Evolutionary conservation across 2,888 invertebrate species (phyloP).

Genomic region (Danaus chrysippus): DNA sequence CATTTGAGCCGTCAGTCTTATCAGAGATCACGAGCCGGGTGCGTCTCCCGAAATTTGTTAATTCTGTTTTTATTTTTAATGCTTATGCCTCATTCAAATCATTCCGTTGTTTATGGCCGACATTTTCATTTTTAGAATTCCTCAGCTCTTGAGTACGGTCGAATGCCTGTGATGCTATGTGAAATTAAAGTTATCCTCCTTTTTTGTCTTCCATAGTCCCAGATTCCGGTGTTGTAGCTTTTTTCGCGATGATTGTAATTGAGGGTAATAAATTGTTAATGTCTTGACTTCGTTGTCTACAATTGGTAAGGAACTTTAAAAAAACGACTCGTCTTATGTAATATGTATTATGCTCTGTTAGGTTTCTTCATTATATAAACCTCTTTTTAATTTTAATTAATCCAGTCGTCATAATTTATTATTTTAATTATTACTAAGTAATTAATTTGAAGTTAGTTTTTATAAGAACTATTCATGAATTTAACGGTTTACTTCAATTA

Average conservation of each 20-base stretch:
- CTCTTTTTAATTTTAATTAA: no score
- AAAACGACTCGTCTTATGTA: no score
- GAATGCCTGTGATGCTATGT: conserved; percentile 68
- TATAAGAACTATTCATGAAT: no score
- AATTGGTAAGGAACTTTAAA: conserved; percentile 25
- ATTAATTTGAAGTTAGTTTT: no score
- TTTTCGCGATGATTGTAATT: conserved; percentile 74
- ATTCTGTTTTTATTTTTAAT: conserved; percentile 62
- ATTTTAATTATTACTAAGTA: no score
- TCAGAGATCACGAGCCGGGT: conserved; percentile 55
- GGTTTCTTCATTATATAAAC: no score
- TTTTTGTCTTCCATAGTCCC: conserved; percentile 68
- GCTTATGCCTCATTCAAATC: conserved; percentile 74
- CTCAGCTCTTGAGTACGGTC: conserved; percentile 43
- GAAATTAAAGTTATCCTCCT: conserved; percentile 68
- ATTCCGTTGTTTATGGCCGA: conserved; percentile 76
- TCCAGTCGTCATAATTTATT: no score
- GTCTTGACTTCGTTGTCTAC: conserved; percentile 51
- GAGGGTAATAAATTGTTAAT: conserved; percentile 72
- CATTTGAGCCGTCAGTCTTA: conserved; percentile 70
- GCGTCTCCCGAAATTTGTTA: conserved; percentile 71
- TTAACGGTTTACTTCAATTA: no score
- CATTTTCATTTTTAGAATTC: conserved; percentile 78
- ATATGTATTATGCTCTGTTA: not conserved
- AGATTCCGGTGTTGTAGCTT: conserved; percentile 61